Percentiles rank a stretch among this genome's conserved stretches.
These are phyloP conservation scores for Leiothrix lutea DNA, from an alignment of 2,113 vertebrate species.

Conservation along the genomic window DNA sequence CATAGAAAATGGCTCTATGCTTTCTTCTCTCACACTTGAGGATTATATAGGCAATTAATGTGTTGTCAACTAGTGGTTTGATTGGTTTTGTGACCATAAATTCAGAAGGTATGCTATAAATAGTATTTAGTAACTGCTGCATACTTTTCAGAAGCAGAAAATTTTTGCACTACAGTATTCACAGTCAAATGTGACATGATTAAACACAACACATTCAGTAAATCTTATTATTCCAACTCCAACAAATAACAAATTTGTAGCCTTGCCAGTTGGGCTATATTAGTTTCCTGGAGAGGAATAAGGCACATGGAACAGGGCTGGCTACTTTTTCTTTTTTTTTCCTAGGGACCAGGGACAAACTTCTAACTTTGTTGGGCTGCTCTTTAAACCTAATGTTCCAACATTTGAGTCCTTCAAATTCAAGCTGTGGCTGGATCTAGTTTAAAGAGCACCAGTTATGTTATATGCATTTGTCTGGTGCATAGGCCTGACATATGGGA, in stretches of 20 bases:
- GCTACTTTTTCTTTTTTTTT: neutral
- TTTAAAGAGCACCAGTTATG: slow-evolving; percentile 12
- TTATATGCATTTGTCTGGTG: slow-evolving; percentile 32
- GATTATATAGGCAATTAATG: neutral
- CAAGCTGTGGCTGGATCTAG: slow-evolving; percentile 13
- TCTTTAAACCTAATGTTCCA: slow-evolving; percentile 22
- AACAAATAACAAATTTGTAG: neutral
- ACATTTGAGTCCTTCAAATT: slow-evolving; percentile 2
- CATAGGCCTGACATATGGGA: slow-evolving; percentile 25
- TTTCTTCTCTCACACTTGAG: neutral
- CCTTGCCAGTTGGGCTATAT: neutral
- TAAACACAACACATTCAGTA: neutral
- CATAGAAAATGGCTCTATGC: neutral
- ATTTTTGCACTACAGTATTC: neutral
- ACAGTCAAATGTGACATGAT: neutral
- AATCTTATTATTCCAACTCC: neutral
- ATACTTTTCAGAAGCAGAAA: neutral
- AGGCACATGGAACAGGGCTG: neutral
- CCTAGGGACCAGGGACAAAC: neutral
- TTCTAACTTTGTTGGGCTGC: neutral
- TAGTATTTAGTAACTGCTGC: neutral
- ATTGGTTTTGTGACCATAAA: neutral
- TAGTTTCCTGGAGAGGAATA: neutral
- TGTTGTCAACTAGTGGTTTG: neutral
- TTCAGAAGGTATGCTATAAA: neutral